Evolutionary conservation across 2,113 vertebrate genomes (phyloP), one percentile per base, ranked within the genome.

Genomic region (Dolichallabes microphthalmus): DNA sequence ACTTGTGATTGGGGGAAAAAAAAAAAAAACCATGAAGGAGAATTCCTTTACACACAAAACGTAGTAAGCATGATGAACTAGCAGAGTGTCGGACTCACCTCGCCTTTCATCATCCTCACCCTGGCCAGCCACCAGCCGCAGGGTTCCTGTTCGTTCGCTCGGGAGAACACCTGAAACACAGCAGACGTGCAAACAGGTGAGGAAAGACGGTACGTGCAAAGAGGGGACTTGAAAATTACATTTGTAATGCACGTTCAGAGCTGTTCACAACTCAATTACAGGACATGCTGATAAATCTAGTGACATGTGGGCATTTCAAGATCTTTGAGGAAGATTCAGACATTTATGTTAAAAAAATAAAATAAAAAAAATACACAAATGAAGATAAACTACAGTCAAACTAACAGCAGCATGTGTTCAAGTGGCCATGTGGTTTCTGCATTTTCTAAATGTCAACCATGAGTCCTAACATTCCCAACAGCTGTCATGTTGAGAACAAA

Each of bases 81-180:
- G 45, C 63, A 69, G 80, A 69, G 80, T 53, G 17, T 57, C 32
- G 15, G 80, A 94, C 96, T 96, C 86, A 97, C 97, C 92, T 97
- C 97, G 88, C 97, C 96, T 91, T 97, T 97, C 96, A 97, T 97
- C 97, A 98, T 97, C 86, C 96, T 93, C 89, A 97, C 97, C 35
- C 96, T 92, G 22, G 97, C 97, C 90, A 97, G 89, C 97, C 97
- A 98, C 97, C 97, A 98, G 90, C 97, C 97, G 61, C 96, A 97
- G 12, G 96, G 96, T 88, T 97, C 97, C 87, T 97, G 96, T 73
- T 97, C 97, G 19, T 97, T 97, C 73, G 96, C 96, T 92, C 96
- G 92, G 61, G 96, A 98, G 92, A 96, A 97, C 45, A 98, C 97
- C 97, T 98, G 88, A 32, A 45, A 87, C 60, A 63, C 3, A 66